Evolutionary conservation across 2,113 vertebrate species (phyloP).

Genomic region (Antechinus stuartii): DNA sequence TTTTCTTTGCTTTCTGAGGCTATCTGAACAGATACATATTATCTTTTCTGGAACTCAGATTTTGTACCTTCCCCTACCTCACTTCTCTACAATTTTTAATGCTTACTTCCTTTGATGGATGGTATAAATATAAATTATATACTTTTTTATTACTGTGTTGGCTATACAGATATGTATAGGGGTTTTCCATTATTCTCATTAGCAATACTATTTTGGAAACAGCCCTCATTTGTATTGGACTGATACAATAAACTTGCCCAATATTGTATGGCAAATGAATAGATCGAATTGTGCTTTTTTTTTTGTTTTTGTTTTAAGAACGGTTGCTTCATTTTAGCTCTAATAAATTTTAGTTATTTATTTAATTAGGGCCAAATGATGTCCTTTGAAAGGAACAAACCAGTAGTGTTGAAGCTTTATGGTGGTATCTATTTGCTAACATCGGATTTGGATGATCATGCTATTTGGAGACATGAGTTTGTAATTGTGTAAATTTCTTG

Average conservation of each 20-base stretch:
- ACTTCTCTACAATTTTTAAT: constrained; percentile 25
- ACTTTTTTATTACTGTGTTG: constrained; percentile 40
- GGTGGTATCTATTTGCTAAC: constrained; percentile 11
- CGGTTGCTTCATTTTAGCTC: constrained; percentile 66
- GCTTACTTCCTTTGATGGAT: constrained; percentile 28
- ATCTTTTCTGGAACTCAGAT: neutral
- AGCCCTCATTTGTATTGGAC: constrained; percentile 58
- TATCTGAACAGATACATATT: constrained; percentile 20
- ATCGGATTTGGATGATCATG: constrained; percentile 21
- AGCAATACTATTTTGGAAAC: constrained; percentile 48
- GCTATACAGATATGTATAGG: constrained; percentile 5
- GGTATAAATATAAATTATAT: neutral
- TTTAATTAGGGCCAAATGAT: constrained; percentile 69
- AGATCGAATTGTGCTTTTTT: constrained; percentile 42
- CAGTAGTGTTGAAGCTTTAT: constrained; percentile 51
- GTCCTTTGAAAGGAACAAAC: constrained; percentile 76
- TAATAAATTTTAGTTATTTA: constrained; percentile 47
- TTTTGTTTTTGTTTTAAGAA: constrained; percentile 23
- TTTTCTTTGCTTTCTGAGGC: constrained; percentile 21
- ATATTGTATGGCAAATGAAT: constrained; percentile 53
- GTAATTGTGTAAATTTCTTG: constrained; percentile 69
- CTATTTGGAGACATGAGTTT: constrained; percentile 45
- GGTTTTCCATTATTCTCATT: constrained; percentile 41
- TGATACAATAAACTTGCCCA: constrained; percentile 58
- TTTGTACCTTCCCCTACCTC: neutral